Percentiles rank a stretch among this genome's conserved stretches.
Conservation (phyloP, 1,140 invertebrate species). For the Lasaia peninsularis region DNA sequence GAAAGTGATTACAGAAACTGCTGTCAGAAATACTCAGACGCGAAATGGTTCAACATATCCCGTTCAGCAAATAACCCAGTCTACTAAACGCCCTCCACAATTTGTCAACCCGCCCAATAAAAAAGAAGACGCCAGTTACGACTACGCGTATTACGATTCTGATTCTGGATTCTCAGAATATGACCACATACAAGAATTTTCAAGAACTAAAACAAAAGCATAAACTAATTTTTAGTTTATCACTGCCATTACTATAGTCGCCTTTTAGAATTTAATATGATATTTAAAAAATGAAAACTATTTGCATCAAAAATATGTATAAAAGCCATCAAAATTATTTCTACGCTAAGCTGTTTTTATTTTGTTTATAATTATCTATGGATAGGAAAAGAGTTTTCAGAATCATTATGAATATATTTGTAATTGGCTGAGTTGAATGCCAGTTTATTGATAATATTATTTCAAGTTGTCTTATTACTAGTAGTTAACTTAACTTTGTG, state of each 20-base stretch:
- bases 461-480: not conserved
- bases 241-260: slow-evolving; percentile 70
- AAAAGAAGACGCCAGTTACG: slow-evolving; percentile 81
- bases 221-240: slow-evolving; percentile 36
- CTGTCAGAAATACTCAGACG: slow-evolving; percentile 30
- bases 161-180: slow-evolving; percentile 76
- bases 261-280: slow-evolving; percentile 26
- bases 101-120: slow-evolving; percentile 50
- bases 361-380: not conserved
- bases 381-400: not conserved
- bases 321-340: not conserved
- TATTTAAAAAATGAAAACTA: not conserved
- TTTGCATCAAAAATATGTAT: not conserved
- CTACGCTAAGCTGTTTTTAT: not conserved
- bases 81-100: slow-evolving; percentile 34
- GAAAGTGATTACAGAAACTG: slow-evolving; percentile 30
- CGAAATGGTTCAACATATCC: slow-evolving; percentile 41
- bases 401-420: not conserved
- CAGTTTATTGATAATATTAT: slow-evolving; percentile 27
- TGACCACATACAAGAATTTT: slow-evolving; percentile 76
- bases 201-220: slow-evolving; percentile 72
- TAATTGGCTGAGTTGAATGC: slow-evolving; percentile 25
- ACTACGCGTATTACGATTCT: slow-evolving; percentile 83
- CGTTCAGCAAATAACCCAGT: slow-evolving; percentile 25
- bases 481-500: slow-evolving; percentile 52